phyloP scores from a whole-genome alignment of 2,113 vertebrate genomes.

The Pheucticus melanocephalus region DNA sequence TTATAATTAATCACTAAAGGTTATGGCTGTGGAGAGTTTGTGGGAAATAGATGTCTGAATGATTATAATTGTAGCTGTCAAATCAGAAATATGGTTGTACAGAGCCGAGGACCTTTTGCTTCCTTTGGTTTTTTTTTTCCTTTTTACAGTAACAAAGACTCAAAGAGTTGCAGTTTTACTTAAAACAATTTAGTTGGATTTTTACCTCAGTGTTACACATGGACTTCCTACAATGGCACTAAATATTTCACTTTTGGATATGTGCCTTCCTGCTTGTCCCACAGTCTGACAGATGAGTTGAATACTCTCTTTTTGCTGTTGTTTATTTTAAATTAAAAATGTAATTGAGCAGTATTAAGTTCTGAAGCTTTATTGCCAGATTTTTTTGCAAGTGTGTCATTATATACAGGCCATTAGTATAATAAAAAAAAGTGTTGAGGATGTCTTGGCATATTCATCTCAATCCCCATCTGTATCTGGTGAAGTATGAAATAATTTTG shows the following conservation, averaged over 20 bases:
- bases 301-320: background rate
- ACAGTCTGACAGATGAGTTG: background rate
- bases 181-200: background rate
- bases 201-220: background rate
- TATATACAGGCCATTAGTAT: background rate
- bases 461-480: background rate
- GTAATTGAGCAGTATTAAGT: background rate
- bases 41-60: slow-evolving; percentile 72
- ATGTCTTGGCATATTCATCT: background rate
- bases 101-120: slow-evolving; percentile 33
- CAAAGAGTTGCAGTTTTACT: background rate
- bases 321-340: background rate
- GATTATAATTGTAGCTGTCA: slow-evolving; percentile 76
- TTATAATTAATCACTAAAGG: slow-evolving; percentile 78
- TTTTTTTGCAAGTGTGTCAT: background rate
- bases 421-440: background rate
- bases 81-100: slow-evolving; percentile 68
- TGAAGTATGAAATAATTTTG: background rate
- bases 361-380: background rate
- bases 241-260: background rate
- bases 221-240: background rate
- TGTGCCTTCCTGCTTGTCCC: background rate
- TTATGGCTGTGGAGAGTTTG: slow-evolving; percentile 73
- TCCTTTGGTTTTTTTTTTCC: slow-evolving; percentile 5
- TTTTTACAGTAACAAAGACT: slow-evolving; percentile 45